Base-by-base conservation (phyloP, 2,113 vertebrate species). In the Hydropotes inermis region DNA sequence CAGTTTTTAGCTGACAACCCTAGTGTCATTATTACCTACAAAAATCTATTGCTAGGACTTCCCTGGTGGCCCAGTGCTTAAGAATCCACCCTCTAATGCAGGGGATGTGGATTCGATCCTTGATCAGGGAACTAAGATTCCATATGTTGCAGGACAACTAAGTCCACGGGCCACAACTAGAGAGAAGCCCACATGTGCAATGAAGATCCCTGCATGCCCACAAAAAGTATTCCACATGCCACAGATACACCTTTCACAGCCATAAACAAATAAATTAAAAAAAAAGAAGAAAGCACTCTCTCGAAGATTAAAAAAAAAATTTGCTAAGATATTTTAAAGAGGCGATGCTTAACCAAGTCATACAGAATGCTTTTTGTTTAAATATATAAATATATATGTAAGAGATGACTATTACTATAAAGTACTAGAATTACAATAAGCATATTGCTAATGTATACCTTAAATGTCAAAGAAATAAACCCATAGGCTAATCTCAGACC, bases 391-490 rank as follows among this genome's bases (percentile, higher is more conserved):
- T 43, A 82, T 13, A 27, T n/a, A 74, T 47, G 25, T 47, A 81
- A 27, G 19, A 76, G 52, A 39, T 54, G 91, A 70, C 33, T 81
- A 28, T 58, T 83, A 64, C 64, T 67, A 90, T 21, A 74, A 93
- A 89, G 83, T 33, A 76, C 7, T 79, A 74, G 81, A 81, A 78
- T 67, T 87, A 84, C 70, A 78, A 55, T 81, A 28, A 91, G 57
- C 78, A 84, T 76, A 43, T 25, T 96, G n/a, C 58, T 74, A 87
- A 2, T 52, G 2, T 39, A 64, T 0, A 88, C 4, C 25, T 92
- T 79, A 90, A 88, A 78, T 64, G 94, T 78, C 21, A 90, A 92
- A 95, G 45, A 78, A 94, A 50, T 76, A 94, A 60, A 88, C 55
- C 21, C 58, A 74, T 19, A 28, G 28, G 4, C 23, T 89, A 94